phyloP scores from a whole-genome alignment of 2,797 vertebrate genomes.

The Channa striata region DNA sequence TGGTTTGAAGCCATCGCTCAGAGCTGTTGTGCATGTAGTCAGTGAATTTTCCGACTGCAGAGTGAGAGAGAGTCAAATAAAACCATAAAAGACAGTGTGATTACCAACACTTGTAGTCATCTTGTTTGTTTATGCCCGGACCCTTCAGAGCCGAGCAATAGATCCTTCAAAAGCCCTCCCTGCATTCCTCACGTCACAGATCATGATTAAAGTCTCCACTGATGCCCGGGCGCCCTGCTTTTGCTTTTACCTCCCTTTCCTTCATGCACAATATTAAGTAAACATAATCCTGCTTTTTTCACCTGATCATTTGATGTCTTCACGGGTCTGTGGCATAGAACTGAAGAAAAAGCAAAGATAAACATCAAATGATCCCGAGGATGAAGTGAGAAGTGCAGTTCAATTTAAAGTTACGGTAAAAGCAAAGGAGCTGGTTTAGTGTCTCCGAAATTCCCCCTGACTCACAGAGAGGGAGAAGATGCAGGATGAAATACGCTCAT shows the following conservation, averaged over 20 bases:
- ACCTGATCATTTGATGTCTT: slow-evolving; percentile 25
- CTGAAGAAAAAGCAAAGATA: slow-evolving; percentile 21
- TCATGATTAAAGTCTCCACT: slow-evolving; percentile 66
- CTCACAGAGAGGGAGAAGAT: slow-evolving; percentile 4
- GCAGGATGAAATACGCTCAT: slow-evolving; percentile 19
- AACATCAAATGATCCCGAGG: slow-evolving; percentile 30
- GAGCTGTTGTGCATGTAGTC: slow-evolving; percentile 4
- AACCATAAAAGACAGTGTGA: slow-evolving; percentile 14
- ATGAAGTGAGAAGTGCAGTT: slow-evolving; percentile 19
- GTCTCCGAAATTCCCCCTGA: slow-evolving; percentile 10
- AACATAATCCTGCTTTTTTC: slow-evolving; percentile 22
- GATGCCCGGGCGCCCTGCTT: slow-evolving; percentile 28
- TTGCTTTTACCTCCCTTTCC: slow-evolving; percentile 1
- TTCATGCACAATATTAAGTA: background rate
- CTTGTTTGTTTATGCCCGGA: slow-evolving; percentile 32
- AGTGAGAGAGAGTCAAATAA: slow-evolving; percentile 16
- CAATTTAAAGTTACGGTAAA: slow-evolving; percentile 35
- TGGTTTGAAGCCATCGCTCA: background rate
- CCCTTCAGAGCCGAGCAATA: slow-evolving; percentile 47
- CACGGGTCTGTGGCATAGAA: slow-evolving; percentile 28
- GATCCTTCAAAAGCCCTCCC: slow-evolving; percentile 36
- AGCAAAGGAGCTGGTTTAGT: slow-evolving; percentile 10
- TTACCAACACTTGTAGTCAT: slow-evolving; percentile 44
- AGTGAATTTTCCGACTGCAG: slow-evolving; percentile 6
- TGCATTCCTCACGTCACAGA: slow-evolving; percentile 34